Percentiles rank a stretch among this genome's conserved stretches.
Evolutionary conservation across 2,888 invertebrate species (phyloP).

Genomic region (Thereva nobilitata): DNA sequence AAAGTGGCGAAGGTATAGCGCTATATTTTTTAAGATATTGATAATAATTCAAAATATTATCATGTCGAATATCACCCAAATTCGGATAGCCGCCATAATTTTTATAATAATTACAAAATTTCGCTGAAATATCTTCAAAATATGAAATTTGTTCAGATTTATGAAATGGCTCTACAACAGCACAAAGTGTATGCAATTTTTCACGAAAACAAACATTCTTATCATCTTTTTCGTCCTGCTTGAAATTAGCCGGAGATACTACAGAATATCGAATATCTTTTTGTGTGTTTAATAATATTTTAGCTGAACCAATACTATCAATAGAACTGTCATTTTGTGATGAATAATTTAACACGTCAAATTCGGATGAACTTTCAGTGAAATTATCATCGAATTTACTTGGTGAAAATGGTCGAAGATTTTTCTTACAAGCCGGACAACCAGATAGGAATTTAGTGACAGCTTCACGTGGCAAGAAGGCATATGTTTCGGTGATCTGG

Average conservation of each 20-base stretch:
- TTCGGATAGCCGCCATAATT: no score
- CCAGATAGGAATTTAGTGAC: constrained; percentile 94
- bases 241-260: no score
- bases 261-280: background rate
- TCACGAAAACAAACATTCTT: no score
- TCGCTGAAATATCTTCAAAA: no score
- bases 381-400: constrained; percentile 48
- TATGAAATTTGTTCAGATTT: no score
- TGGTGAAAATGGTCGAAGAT: constrained; percentile 55
- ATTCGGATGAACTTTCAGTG: constrained; percentile 56
- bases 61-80: background rate
- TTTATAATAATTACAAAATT: no score
- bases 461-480: constrained; percentile 93
- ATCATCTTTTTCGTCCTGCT: no score
- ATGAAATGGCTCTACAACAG: no score
- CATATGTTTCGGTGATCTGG: constrained; percentile 96
- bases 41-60: constrained; percentile 36
- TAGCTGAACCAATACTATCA: constrained; percentile 45
- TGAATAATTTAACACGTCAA: constrained; percentile 53
- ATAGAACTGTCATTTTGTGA: constrained; percentile 54
- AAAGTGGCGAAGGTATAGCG: no score
- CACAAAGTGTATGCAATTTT: no score
- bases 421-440: constrained; percentile 80
- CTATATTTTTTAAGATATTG: constrained; percentile 36
- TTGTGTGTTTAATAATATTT: constrained; percentile 21